Evolutionary conservation across 92 coral and sea anemone genomes (phyloP), one percentile per base, ranked within the genome.

Genomic region (Phymanthus crucifer): DNA sequence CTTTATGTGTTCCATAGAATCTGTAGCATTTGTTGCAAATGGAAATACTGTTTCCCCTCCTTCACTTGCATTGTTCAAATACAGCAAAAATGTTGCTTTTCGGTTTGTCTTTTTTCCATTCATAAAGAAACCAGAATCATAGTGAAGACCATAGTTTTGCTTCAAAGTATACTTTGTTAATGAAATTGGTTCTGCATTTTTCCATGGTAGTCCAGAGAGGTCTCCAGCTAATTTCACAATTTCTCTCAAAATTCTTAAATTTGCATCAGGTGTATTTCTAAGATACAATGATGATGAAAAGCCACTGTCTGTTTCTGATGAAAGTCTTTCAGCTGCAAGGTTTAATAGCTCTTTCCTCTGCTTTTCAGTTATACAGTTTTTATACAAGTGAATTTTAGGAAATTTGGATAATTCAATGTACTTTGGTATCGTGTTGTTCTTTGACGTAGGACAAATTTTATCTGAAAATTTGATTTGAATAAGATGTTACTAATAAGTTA

Each of bases 31-130:
- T 76, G 80, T 72, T 4, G 91, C 85, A 61, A 77, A 77, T 50
- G 94, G 94, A 84, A 90, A 90, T 33, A 90, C 82, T 46, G 94
- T 90, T 73, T 90, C 91, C 13, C 94, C 94, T 33, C 94, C 94
- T 34, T 65, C 47, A 18, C 61, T 52, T 9, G 87, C 94, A 77
- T 89, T 78, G 71, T 90, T 90, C 38, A 90, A 81, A 69, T 90
- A 90, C 45, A 90, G 73, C 73, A 90, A 54, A 52, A 90, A 87
- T 31, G 94, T 90, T 34, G 87, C 94, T 19, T 72, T 68, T 32
- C 94, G 77, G 14, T 80, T 90, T 81, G 86, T 80, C 77, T 40
- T 77, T 71, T 76, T 84, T 33, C 88, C 89, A 33, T 72, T 81
- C 87, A 87, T 83, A 14, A 76, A 36, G 76, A 87, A 90, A 10